Evolutionary conservation across 2,797 vertebrate genomes (phyloP).

Genomic region (Enteromius unitaeniatus): DNA sequence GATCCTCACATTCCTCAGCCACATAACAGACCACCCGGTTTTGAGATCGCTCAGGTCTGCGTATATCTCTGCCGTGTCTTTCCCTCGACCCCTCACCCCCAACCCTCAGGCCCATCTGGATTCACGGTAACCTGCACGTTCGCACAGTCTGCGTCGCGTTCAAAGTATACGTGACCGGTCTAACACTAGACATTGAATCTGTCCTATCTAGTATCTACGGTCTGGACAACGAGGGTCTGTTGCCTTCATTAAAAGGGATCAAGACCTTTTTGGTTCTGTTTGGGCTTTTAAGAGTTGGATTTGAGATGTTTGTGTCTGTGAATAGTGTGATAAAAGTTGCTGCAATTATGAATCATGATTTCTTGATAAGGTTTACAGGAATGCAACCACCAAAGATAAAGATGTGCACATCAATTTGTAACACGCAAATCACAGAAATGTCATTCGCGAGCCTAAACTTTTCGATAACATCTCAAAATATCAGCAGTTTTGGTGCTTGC

Average conservation of each 20-base stretch:
- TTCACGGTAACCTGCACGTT: slow-evolving; percentile 68
- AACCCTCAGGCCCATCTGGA: slow-evolving; percentile 75
- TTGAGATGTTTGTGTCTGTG: slow-evolving; percentile 39
- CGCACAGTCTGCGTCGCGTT: slow-evolving; percentile 37
- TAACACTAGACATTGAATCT: slow-evolving; percentile 58
- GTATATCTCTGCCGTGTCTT: slow-evolving; percentile 72
- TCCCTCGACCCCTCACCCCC: slow-evolving; percentile 56
- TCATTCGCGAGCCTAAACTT: not conserved
- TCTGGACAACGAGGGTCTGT: slow-evolving; percentile 53
- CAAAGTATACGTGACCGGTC: slow-evolving; percentile 44
- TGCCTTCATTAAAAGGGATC: slow-evolving; percentile 51
- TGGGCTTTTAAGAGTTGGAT: slow-evolving; percentile 37
- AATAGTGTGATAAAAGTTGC: not conserved
- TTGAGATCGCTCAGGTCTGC: slow-evolving; percentile 69
- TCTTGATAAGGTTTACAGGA: slow-evolving; percentile 31
- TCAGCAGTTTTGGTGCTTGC: slow-evolving; percentile 41
- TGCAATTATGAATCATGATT: slow-evolving; percentile 31
- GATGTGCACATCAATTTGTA: not conserved
- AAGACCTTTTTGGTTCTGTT: slow-evolving; percentile 44
- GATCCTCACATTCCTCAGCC: slow-evolving; percentile 57
- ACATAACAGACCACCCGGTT: slow-evolving; percentile 73
- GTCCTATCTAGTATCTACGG: slow-evolving; percentile 60
- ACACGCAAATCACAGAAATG: slow-evolving; percentile 2
- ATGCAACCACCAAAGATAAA: slow-evolving; percentile 19
- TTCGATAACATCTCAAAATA: slow-evolving; percentile 18